Evolutionary conservation across 2,888 invertebrate genomes (phyloP).

Genomic region (Philereme vetulata): DNA sequence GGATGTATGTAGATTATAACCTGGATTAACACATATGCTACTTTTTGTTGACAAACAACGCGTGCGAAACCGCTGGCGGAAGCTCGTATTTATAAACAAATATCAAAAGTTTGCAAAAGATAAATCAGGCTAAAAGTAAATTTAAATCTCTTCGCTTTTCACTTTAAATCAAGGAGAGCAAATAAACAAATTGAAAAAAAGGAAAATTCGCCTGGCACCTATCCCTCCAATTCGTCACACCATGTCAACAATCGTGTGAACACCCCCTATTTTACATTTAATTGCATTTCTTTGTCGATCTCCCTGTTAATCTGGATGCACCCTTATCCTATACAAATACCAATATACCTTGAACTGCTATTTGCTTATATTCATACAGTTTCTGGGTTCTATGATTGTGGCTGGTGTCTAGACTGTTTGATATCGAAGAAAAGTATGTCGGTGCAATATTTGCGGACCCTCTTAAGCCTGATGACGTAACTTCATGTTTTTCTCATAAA

Average conservation of each 20-base stretch:
- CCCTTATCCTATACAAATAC: constrained; percentile 57
- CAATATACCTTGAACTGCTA: constrained; percentile 7
- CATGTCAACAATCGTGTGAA: constrained; percentile 79
- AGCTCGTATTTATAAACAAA: too few species aligned
- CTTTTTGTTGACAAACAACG: too few species aligned
- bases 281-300: constrained; percentile 83
- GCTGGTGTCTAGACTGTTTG: constrained; percentile 71
- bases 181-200: constrained; percentile 56
- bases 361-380: constrained; percentile 4
- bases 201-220: constrained; percentile 51
- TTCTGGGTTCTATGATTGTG: constrained; percentile 44
- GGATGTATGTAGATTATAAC: too few species aligned
- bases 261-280: constrained; percentile 82
- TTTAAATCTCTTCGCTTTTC: constrained; percentile 16
- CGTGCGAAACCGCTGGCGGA: too few species aligned
- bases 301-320: constrained; percentile 79
- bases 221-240: constrained; percentile 73
- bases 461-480: constrained; percentile 65
- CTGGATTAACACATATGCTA: too few species aligned
- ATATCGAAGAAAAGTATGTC: constrained; percentile 70
- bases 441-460: constrained; percentile 70
- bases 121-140: neutral
- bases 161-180: constrained; percentile 40
- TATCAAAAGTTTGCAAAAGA: neutral
- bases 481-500: constrained; percentile 19